Base-by-base conservation (phyloP, 2,797 vertebrate species). In the Poeciliopsis turneri region DNA sequence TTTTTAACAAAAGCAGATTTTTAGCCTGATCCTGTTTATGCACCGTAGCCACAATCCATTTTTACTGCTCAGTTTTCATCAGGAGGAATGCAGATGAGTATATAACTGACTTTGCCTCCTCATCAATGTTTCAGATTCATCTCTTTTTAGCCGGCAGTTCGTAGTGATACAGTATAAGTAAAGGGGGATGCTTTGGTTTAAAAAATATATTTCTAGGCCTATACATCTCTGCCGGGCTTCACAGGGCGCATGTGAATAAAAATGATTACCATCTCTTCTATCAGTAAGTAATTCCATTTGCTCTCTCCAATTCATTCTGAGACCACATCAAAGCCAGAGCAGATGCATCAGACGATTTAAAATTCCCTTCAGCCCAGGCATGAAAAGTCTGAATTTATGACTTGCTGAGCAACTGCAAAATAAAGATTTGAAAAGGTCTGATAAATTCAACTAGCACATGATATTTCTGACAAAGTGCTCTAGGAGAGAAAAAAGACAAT, bases 251-350 rank as follows among this genome's bases (percentile, higher is more conserved):
- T 87, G 86, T 87, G 92, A 91, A 88, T 92, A 91, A 90, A 94
- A 93, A 91, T 90, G 90, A 94, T 95, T 90, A 92, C 88, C 86
- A 90, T 93, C 93, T 90, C 90, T 91, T 78, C 89, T 91, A 92
- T 92, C 91, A 92, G 88, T 94, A 89, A 92, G 92, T 92, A 93
- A 92, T 94, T 94, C 93, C 91, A 92, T 95, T 93, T 92, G 89
- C 92, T 92, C 91, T 85, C 87, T 89, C 88, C 89, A 88, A 90
- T 93, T 92, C 86, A 92, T 88, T 93, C 89, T 78, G 87, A 91
- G 86, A 86, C 86, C 92, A 93, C 90, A 94, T 94, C 92, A 94
- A 92, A 94, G 92, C 86, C 86, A 76, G 83, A 84, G 90, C 83
- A 89, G 90, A 92, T 92, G 92, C 91, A 92, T 91, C 89, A 87